Base-by-base conservation (phyloP, 2,888 invertebrate genomes). In the Dermolepida albohirtum region DNA sequence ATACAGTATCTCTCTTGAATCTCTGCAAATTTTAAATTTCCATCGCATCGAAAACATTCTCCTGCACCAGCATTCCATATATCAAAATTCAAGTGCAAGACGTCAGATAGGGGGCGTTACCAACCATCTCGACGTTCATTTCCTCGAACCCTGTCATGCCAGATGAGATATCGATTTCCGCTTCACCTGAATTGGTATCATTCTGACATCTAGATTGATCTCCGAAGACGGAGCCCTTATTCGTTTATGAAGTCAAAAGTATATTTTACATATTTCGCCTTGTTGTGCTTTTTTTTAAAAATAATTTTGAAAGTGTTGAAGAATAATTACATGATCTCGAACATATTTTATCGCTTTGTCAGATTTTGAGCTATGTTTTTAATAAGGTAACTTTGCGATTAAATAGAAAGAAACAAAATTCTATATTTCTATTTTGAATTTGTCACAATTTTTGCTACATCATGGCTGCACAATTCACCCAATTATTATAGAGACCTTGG, bases 151-250 rank as follows among this genome's bases (percentile, higher is more conserved):
- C 57, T 71, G 68, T 68, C 69, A 71, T 70, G 66, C 57, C 66
- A 67, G 47, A 52, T 68, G 62, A 68, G 69, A 66, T 72, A 72
- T 72, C 71, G 72, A 72, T 72, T 72, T 72, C 72, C 70, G 70
- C 70, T 72, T 64, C 68, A 72, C 72, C 72, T 72, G 72, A 71
- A 70, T 51, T 68, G 47, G 29, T 71, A 72, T 70, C 71, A 67
- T 55, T 63, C 54, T 70, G 69, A 69, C 71, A 69, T 72, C 71
- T 67, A 71, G 72, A 72, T 72, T 71, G 72, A 72, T 72, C 70
- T 54, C 27, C 43, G 44, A 57, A 57, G 27, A 57, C 41, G 55
- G n/a, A 59, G 8, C 34, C 29, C 34, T 47, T 27, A 47, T 34
- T 16, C 47, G 47, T 47, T 62, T 62, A 62, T 47, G 17, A 62